Percentiles rank a stretch among this genome's conserved stretches.
Evolutionary conservation across 2,797 vertebrate species (phyloP).

Genomic region (Cynopterus sphinx): DNA sequence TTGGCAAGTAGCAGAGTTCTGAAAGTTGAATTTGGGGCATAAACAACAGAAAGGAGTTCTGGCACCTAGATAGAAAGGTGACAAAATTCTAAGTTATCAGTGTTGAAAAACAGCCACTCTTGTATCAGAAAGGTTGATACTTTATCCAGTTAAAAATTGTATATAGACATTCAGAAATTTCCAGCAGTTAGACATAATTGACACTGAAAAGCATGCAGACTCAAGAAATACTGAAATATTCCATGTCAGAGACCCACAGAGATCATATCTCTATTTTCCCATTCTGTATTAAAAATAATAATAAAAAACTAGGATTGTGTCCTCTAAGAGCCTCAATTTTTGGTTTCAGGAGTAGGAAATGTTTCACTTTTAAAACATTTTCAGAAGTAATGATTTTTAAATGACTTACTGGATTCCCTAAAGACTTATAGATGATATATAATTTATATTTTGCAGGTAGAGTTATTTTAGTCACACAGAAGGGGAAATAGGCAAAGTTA

Average conservation of each 20-base stretch:
- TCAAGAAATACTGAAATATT: neutral
- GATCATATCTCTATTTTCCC: neutral
- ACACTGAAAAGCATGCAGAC: neutral
- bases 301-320: neutral
- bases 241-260: neutral
- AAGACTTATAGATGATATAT: constrained; percentile 40
- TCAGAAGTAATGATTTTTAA: constrained; percentile 40
- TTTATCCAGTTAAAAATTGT: neutral
- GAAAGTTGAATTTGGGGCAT: constrained; percentile 19
- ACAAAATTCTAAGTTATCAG: neutral
- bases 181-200: neutral
- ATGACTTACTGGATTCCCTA: neutral
- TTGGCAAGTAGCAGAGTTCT: neutral
- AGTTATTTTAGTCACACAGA: neutral
- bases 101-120: neutral
- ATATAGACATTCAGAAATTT: neutral
- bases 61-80: neutral
- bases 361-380: constrained; percentile 30
- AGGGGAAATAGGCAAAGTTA: neutral
- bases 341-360: neutral
- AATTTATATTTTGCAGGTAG: neutral
- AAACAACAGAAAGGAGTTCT: neutral
- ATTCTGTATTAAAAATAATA: neutral
- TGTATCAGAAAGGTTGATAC: neutral
- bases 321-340: neutral